Evolutionary conservation across 2,888 invertebrate species (phyloP).

Genomic region (Meiosimyza platycephala): DNA sequence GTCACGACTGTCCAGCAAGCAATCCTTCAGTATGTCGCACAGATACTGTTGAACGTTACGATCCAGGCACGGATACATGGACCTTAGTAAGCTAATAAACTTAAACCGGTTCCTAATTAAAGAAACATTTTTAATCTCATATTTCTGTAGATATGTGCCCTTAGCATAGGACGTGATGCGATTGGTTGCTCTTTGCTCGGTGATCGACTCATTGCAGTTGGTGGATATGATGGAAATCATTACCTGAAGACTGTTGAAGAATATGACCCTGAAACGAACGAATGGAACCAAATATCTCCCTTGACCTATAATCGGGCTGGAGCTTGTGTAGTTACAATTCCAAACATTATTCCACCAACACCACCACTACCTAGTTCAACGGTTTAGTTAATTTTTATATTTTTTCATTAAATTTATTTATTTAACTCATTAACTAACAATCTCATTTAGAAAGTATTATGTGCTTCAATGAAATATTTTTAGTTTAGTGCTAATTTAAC

Average conservation of each 20-base stretch:
- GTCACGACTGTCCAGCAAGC: slow-evolving; percentile 92
- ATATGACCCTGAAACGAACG: slow-evolving; percentile 85
- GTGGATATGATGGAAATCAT: slow-evolving; percentile 92
- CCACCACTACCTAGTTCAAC: slow-evolving; percentile 62
- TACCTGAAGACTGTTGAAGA: slow-evolving; percentile 89
- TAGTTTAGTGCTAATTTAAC: slow-evolving; percentile 19
- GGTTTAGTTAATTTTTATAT: slow-evolving; percentile 62
- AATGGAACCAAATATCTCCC: slow-evolving; percentile 82
- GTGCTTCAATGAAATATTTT: slow-evolving; percentile 3
- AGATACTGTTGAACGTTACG: slow-evolving; percentile 90
- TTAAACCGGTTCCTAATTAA: too few species aligned
- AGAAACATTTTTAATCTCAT: slow-evolving; percentile 68
- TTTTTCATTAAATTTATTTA: slow-evolving; percentile 37
- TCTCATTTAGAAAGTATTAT: neutral
- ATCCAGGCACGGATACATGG: slow-evolving; percentile 86
- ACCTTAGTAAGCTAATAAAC: slow-evolving; percentile 75
- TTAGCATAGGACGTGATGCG: slow-evolving; percentile 87
- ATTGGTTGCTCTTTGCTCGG: slow-evolving; percentile 88
- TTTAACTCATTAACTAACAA: slow-evolving; percentile 38
- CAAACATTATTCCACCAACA: slow-evolving; percentile 65
- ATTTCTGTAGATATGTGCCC: slow-evolving; percentile 73
- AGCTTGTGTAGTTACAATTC: slow-evolving; percentile 83
- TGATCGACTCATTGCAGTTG: slow-evolving; percentile 80
- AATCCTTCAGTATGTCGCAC: slow-evolving; percentile 85
- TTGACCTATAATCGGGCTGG: slow-evolving; percentile 88